Evolutionary conservation across 2,888 invertebrate genomes (phyloP).

Genomic region (Alitta virens): DNA sequence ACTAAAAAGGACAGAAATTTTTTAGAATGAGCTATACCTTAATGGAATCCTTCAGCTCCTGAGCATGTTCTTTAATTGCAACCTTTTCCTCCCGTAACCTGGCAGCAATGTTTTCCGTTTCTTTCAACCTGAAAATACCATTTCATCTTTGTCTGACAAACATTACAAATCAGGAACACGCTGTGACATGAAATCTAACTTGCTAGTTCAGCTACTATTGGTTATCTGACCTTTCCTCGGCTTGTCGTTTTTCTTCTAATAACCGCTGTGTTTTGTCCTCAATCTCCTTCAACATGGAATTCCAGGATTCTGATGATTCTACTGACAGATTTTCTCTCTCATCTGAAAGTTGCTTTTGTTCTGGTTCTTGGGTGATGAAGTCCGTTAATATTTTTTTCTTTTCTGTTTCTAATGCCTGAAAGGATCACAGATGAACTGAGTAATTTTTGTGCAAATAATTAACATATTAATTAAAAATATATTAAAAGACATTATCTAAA

Average conservation of each 20-base stretch:
- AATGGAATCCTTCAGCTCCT: slow-evolving; percentile 55
- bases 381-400: slow-evolving; percentile 51
- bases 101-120: slow-evolving; percentile 50
- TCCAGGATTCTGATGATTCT: slow-evolving; percentile 38
- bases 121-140: slow-evolving; percentile 40
- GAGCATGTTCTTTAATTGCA: slow-evolving; percentile 56
- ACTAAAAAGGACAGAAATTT: too few species aligned
- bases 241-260: slow-evolving; percentile 53
- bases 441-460: too few species aligned
- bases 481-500: too few species aligned
- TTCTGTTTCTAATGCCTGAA: slow-evolving; percentile 53
- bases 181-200: too few species aligned
- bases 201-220: too few species aligned
- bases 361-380: slow-evolving; percentile 38
- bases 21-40: slow-evolving; percentile 51
- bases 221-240: slow-evolving; percentile 52
- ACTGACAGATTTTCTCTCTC: slow-evolving; percentile 54
- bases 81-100: slow-evolving; percentile 57
- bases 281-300: slow-evolving; percentile 43
- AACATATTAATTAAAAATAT: too few species aligned
- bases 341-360: slow-evolving; percentile 42
- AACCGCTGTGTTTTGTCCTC: slow-evolving; percentile 54
- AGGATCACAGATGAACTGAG: slow-evolving; percentile 1
- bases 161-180: too few species aligned
- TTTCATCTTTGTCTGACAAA: too few species aligned